These are phyloP conservation scores for Barypeithes pellucidus DNA, from an alignment of 2,888 invertebrate species.

Conservation along the genomic window DNA sequence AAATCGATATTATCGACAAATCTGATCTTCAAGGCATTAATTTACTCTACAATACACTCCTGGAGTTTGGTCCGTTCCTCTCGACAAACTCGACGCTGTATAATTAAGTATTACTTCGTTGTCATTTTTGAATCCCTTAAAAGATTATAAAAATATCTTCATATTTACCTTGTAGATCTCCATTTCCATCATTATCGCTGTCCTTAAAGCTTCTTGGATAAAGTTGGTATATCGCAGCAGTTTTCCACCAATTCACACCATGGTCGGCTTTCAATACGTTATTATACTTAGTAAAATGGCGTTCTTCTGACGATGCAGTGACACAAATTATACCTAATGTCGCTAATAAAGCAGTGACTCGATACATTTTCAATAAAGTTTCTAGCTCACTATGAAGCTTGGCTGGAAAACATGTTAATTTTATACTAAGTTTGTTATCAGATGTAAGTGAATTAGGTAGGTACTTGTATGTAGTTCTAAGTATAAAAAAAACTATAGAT, in stretches of 20 bases:
- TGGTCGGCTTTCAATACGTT: neutral
- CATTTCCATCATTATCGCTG: conserved; percentile 86
- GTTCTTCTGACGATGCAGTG: neutral
- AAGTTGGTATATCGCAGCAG: conserved; percentile 87
- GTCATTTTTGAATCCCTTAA: too few species aligned
- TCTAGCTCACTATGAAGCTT: too few species aligned
- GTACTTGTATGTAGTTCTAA: too few species aligned
- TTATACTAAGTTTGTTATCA: neutral
- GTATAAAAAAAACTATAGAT: too few species aligned
- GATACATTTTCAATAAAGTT: neutral
- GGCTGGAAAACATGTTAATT: neutral
- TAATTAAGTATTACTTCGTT: too few species aligned
- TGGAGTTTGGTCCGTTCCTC: too few species aligned
- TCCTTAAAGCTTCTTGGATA: conserved; percentile 91
- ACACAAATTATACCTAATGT: neutral
- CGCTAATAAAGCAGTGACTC: neutral
- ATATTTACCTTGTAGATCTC: conserved; percentile 82
- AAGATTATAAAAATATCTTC: neutral
- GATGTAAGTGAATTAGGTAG: too few species aligned
- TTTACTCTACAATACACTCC: too few species aligned
- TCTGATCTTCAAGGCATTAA: too few species aligned
- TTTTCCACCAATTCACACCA: conserved; percentile 85
- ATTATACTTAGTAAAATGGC: neutral
- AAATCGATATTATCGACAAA: too few species aligned
- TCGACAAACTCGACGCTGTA: too few species aligned